A percentile compares a stretch with the other conserved stretches of the same genome.
Evolutionary conservation across 2,113 vertebrate genomes (phyloP).

Genomic region (Oostethus manadensis): DNA sequence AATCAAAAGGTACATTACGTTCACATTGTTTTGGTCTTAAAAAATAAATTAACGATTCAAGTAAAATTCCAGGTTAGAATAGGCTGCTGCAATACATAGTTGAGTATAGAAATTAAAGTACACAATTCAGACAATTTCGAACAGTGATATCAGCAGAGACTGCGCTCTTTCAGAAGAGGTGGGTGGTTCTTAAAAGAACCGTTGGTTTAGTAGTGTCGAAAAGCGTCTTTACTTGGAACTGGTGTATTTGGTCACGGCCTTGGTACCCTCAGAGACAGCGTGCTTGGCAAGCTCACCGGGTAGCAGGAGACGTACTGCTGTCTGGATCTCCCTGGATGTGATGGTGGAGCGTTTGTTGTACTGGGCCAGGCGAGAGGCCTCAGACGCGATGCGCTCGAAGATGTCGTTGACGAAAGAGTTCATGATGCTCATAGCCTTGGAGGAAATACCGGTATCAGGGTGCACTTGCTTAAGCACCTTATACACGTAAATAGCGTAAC

Average conservation of each 20-base stretch:
- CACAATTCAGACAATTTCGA: too few species aligned
- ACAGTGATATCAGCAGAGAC: too few species aligned
- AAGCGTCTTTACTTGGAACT: constrained; percentile 19
- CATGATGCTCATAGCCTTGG: constrained; percentile 53
- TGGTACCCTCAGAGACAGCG: constrained; percentile 53
- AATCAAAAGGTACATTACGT: too few species aligned
- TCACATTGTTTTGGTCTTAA: too few species aligned
- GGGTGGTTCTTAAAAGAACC: neutral
- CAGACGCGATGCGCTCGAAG: too few species aligned
- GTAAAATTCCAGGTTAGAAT: too few species aligned
- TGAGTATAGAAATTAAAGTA: too few species aligned
- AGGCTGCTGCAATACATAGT: too few species aligned
- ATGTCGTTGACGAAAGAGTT: constrained; percentile 36
- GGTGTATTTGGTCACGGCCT: constrained; percentile 51
- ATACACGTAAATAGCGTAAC: constrained; percentile 50
- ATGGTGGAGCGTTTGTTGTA: constrained; percentile 67
- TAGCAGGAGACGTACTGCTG: constrained; percentile 71
- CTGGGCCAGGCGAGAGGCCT: constrained; percentile 47
- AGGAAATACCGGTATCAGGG: constrained; percentile 45
- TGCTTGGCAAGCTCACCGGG: constrained; percentile 55
- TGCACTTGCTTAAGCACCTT: constrained; percentile 52
- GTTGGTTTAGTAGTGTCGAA: neutral
- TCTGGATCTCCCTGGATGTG: constrained; percentile 80
- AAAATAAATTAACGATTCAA: too few species aligned
- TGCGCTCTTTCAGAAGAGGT: neutral